Conservation (phyloP, 2,113 vertebrate genomes). For the Pseudorectes ferrugineus region DNA sequence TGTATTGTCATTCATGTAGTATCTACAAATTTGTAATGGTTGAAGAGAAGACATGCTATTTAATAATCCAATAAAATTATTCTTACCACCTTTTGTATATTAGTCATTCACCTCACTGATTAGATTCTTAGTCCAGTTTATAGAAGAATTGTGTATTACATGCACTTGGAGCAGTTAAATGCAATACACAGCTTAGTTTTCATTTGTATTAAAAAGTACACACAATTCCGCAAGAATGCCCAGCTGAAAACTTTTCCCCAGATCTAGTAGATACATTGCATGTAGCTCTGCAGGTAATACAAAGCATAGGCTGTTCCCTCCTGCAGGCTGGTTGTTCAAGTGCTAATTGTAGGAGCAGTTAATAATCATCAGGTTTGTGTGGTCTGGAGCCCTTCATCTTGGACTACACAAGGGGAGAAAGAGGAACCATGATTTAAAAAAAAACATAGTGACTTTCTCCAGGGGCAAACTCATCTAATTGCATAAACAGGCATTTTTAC, state of each 20-base stretch:
- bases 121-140: neutral
- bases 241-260: neutral
- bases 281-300: fast-evolving
- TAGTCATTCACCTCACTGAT: slow-evolving; percentile 11
- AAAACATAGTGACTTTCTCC: neutral
- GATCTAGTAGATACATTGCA: neutral
- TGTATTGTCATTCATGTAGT: slow-evolving; percentile 81
- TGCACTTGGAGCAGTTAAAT: neutral
- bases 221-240: neutral
- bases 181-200: neutral
- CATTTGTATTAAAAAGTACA: neutral
- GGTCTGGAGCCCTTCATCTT: neutral
- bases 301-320: neutral
- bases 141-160: neutral
- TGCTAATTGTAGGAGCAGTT: neutral
- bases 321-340: neutral
- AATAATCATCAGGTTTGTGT: neutral
- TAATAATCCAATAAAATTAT: slow-evolving; percentile 94
- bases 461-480: neutral
- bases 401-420: neutral
- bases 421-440: neutral
- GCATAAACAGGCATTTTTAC: neutral
- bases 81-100: slow-evolving; percentile 75
- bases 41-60: slow-evolving; percentile 80
- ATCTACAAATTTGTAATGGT: slow-evolving; percentile 83